Base-by-base conservation (phyloP, 2,113 vertebrate genomes). In the Pavo muticus region DNA sequence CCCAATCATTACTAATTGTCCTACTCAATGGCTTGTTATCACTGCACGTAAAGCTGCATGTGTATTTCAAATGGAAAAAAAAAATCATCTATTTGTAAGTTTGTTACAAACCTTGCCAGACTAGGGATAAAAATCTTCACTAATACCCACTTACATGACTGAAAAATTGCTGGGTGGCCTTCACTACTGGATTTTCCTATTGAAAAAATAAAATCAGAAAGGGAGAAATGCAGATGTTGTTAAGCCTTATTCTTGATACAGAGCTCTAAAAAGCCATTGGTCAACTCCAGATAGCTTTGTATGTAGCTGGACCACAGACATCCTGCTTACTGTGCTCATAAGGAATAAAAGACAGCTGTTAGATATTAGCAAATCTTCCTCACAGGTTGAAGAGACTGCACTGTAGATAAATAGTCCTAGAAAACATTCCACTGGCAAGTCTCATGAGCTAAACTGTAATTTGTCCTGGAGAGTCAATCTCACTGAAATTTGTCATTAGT, bases 401-500 rank as follows among this genome's bases (percentile, higher is more conserved):
- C 11, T 5, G 35, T 42, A 2, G 39, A 48, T 23, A 74, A 91
- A 59, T 0, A 7, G 16, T 37, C 45, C 63, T n/a, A 52, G 37
- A 89, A 89, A 84, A 56, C 12, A 6, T 21, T 78, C 61, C 24
- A 23, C 29, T 73, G 81, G n/a, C 6, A 86, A 77, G 56, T 48
- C 23, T 82, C 11, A 29, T 52, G 50, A 15, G 2, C 10, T 64
- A 68, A 78, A 75, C 59, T 35, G 11, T 84, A 44, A 56, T 48
- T 77, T 40, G 67, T 30, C 61, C 59, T 71, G 32, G 18, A 81
- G 15, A 78, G 45, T 37, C 57, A 75, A 44, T 91, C 71, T 57
- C 30, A 37, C 6, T 56, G 47, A 63, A 63, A 74, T 63, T 39
- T 60, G 29, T 69, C 0, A 0, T 29, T 67, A 82, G 35, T 29